Evolutionary conservation across 2,888 invertebrate species (phyloP), one percentile per base, ranked within the genome.

Genomic region (Phaonia tiefii): DNA sequence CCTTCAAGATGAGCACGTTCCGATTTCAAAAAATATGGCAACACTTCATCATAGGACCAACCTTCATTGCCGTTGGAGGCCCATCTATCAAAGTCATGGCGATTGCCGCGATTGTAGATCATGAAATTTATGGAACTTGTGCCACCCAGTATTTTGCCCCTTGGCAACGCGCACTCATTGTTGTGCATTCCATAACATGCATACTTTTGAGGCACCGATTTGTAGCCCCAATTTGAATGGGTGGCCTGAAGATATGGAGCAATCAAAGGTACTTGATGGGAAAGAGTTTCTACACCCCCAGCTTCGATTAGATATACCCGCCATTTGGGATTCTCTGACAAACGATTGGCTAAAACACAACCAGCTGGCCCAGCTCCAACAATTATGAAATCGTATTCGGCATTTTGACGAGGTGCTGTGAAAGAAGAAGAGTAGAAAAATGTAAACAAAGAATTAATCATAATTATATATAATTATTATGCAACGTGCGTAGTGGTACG

Each of bases 311-410:
- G 86, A 20, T 92, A 89, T 1, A 93, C 91, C 2, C 87, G 90
- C 91, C 91, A 92, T 2, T 91, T 85, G 49, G 88, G 88, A 82
- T 90, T 89, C 85, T 91, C 91, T 0, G 90, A 87, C 58, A 91
- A 87, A 1, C 91, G 89, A 75, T 91, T 90, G 1, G 91, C 91
- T 31, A 91, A 76, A 1, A 91, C 91, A 81, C 90, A 88, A 56
- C 96, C 96, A 87, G 97, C 96, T 4, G 97, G 96, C 31, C 97
- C 97, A 0, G 94, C 95, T 3, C 97, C 97, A 11, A 97, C 93
- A 56, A 96, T 92, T 82, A 97, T 95, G 87, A 97, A 97, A 89
- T 97, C 96, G 86, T 96, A 97, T 37, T 93, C 92, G 0, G 93
- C 92, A 80, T 86, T 91, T 84, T 86, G 91, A 85, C 63, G 93